Conservation (phyloP, 2,113 vertebrate genomes). For the Psammodynastes pulverulentus region DNA sequence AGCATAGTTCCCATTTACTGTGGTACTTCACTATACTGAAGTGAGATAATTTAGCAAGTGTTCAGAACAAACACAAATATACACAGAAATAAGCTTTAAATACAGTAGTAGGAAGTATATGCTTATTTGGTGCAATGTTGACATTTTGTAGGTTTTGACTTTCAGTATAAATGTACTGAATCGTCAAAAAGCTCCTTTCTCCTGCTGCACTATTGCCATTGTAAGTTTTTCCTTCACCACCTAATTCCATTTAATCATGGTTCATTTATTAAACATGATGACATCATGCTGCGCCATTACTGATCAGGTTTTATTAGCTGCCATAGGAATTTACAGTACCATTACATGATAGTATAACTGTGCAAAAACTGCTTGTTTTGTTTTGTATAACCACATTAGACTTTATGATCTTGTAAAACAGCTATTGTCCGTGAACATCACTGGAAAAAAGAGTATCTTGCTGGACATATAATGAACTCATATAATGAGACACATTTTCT, state of each 20-base stretch:
- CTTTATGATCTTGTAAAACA: not conserved
- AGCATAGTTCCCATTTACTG: slow-evolving; percentile 30
- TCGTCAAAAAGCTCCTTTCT: not conserved
- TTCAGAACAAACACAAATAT: slow-evolving; percentile 16
- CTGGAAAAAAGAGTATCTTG: not conserved
- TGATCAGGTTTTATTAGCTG: not conserved
- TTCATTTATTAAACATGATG: not conserved
- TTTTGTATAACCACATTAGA: not conserved
- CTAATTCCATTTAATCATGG: not conserved
- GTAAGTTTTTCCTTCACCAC: not conserved
- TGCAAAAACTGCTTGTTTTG: not conserved
- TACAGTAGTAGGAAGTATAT: slow-evolving; percentile 18
- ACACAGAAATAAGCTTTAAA: slow-evolving; percentile 27
- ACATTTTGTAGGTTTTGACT: not conserved
- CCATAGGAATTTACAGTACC: not conserved
- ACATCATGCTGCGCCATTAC: not conserved
- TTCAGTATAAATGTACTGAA: not conserved
- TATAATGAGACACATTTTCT: not conserved
- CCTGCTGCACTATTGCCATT: not conserved
- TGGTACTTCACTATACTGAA: slow-evolving; percentile 36
- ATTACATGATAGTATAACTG: not conserved
- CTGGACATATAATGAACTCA: not conserved
- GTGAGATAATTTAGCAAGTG: slow-evolving; percentile 43
- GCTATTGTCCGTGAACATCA: not conserved
- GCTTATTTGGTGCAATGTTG: not conserved